A percentile compares a stretch with the other conserved stretches of the same genome.
Conservation (phyloP, 1,140 invertebrate species). For the Galleria mellonella region DNA sequence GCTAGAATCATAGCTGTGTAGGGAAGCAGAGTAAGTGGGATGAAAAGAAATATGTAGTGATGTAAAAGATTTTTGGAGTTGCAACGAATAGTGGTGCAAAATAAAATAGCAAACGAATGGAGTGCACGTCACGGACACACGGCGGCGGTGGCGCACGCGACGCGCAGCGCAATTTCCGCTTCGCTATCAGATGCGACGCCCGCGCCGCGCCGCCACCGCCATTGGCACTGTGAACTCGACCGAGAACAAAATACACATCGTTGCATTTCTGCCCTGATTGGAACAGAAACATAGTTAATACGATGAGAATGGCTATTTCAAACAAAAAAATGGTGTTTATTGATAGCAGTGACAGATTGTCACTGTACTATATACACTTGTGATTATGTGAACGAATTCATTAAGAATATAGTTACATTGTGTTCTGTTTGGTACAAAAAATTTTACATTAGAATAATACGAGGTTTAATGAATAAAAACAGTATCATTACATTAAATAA, state of each 20-base stretch:
- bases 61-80: slow-evolving; percentile 31
- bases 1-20: too few relatives aligned
- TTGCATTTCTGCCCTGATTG: slow-evolving; percentile 19
- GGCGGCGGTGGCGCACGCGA: slow-evolving; percentile 53
- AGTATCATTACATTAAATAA: too few relatives aligned
- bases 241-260: slow-evolving; percentile 19
- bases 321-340: too few relatives aligned
- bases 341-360: neutral
- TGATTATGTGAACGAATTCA: too few relatives aligned
- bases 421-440: too few relatives aligned
- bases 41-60: slow-evolving; percentile 11
- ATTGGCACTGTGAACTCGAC: slow-evolving; percentile 22
- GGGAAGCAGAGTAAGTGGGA: too few relatives aligned
- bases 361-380: neutral
- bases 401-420: too few relatives aligned
- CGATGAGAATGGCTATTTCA: neutral
- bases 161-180: slow-evolving; percentile 65
- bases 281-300: slow-evolving; percentile 9
- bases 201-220: slow-evolving; percentile 20
- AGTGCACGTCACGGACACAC: slow-evolving; percentile 42
- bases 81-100: slow-evolving; percentile 32
- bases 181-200: slow-evolving; percentile 47
- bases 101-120: slow-evolving; percentile 36
- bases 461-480: too few relatives aligned
- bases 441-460: too few relatives aligned